A percentile compares a stretch with the other conserved stretches of the same genome.
Evolutionary conservation across 2,113 vertebrate species (phyloP).

Genomic region (Toxotes chatareus): DNA sequence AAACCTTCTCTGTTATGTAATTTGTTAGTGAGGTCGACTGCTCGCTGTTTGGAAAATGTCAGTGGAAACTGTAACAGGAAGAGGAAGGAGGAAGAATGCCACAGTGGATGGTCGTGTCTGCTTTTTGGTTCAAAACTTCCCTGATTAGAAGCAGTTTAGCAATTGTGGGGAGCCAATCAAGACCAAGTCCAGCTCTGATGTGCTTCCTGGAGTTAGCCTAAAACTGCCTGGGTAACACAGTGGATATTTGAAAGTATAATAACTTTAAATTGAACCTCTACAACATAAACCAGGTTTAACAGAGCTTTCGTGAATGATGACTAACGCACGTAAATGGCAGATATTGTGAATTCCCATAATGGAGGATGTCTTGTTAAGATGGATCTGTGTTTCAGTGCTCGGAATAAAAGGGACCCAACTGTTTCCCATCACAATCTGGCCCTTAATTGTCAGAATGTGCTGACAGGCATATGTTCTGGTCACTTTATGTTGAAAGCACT

Average conservation of each 20-base stretch:
- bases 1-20: neutral
- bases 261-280: neutral
- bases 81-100: neutral
- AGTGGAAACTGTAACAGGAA: neutral
- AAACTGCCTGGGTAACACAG: neutral
- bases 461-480: slow-evolving; percentile 63
- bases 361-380: neutral
- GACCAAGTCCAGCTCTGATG: neutral
- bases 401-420: slow-evolving; percentile 10
- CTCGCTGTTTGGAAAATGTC: neutral
- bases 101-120: neutral
- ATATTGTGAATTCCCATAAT: neutral
- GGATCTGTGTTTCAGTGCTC: neutral
- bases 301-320: neutral
- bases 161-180: neutral
- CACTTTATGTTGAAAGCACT: slow-evolving; percentile 61
- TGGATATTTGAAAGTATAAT: neutral
- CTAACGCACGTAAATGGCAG: neutral
- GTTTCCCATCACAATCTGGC: slow-evolving; percentile 37
- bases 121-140: slow-evolving; percentile 4
- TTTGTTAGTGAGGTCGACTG: neutral
- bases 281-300: neutral
- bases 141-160: neutral
- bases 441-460: slow-evolving; percentile 52
- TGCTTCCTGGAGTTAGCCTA: neutral